Evolutionary conservation across 2,888 invertebrate genomes (phyloP).

Genomic region (Amphipoea lucens): DNA sequence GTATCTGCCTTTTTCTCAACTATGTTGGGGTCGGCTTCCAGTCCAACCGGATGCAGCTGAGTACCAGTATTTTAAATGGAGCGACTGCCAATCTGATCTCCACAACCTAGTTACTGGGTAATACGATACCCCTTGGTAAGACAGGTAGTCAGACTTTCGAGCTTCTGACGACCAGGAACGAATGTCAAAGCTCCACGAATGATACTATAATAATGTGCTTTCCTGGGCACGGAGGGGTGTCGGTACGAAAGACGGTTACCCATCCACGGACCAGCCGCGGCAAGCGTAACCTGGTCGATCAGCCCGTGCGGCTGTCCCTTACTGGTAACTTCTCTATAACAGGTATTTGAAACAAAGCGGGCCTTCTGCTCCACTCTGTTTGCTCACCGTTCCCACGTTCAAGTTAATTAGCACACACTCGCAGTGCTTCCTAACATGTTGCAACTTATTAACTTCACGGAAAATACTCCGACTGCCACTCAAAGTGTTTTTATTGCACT

Average conservation of each 20-base stretch:
- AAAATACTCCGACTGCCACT: neutral
- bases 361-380: neutral
- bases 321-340: neutral
- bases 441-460: constrained; percentile 28
- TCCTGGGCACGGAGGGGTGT: too few relatives aligned
- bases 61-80: too few relatives aligned
- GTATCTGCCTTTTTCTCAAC: neutral
- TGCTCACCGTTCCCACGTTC: neutral
- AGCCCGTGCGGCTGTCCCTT: neutral
- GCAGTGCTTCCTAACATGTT: constrained; percentile 36
- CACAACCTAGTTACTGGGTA: too few relatives aligned
- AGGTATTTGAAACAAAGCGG: neutral
- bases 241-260: too few relatives aligned
- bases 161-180: neutral
- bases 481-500: neutral
- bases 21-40: too few relatives aligned
- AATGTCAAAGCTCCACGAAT: neutral
- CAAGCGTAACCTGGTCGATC: too few relatives aligned
- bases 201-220: too few relatives aligned
- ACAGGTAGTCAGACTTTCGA: neutral
- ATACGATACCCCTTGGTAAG: neutral
- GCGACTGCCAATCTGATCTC: too few relatives aligned
- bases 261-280: too few relatives aligned
- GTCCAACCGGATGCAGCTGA: too few relatives aligned
- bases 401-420: constrained; percentile 45